Conservation (phyloP, 2,888 invertebrate species). For the Napeogenes inachia region DNA sequence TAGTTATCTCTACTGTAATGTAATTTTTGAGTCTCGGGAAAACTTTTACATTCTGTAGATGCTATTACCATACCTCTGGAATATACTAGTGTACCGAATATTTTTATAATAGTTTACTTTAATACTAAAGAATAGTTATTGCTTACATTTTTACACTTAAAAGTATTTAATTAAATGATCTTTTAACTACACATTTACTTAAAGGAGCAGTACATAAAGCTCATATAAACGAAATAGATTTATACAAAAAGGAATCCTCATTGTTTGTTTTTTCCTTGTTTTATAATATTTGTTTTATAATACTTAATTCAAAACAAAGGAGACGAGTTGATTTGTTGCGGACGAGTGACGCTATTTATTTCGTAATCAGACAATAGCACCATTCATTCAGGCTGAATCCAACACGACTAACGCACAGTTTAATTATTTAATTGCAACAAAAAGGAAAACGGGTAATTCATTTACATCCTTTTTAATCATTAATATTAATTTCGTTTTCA, state of each 20-base stretch:
- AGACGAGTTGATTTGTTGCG: slow-evolving; percentile 12
- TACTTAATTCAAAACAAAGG: slow-evolving; percentile 11
- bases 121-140: too few species aligned
- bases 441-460: too few species aligned
- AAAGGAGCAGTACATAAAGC: not conserved
- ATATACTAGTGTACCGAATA: not conserved
- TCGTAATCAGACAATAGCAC: slow-evolving; percentile 3
- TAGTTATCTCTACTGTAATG: slow-evolving; percentile 2
- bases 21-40: not conserved
- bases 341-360: slow-evolving; percentile 3
- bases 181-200: too few species aligned
- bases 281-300: slow-evolving; percentile 11
- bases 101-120: not conserved
- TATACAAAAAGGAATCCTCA: not conserved
- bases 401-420: not conserved
- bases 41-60: slow-evolving; percentile 2
- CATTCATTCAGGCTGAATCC: not conserved
- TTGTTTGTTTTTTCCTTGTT: slow-evolving; percentile 10
- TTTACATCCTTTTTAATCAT: too few species aligned
- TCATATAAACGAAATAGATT: not conserved
- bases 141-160: too few species aligned
- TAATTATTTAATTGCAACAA: too few species aligned
- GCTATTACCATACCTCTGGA: not conserved
- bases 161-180: too few species aligned
- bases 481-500: too few species aligned